Evolutionary conservation across 2,113 vertebrate genomes (phyloP).

Genomic region (Tricholaema leucomelas): DNA sequence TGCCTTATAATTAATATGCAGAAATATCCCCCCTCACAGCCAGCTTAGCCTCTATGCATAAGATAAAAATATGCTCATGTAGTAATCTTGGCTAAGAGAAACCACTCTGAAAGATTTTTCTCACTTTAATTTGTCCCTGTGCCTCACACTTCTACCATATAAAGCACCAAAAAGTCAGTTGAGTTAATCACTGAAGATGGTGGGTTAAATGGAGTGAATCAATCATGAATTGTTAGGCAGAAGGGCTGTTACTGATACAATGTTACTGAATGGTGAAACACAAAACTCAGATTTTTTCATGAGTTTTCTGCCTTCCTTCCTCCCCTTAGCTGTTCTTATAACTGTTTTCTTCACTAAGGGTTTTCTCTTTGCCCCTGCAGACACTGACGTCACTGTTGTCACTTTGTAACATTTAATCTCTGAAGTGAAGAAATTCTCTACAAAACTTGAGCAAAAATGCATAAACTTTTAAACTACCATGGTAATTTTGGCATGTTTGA

Average conservation of each 20-base stretch:
- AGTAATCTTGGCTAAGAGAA: neutral
- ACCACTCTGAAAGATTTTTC: neutral
- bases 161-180: neutral
- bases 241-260: neutral
- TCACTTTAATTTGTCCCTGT: neutral
- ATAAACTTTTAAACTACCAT: neutral
- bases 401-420: neutral
- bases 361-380: neutral
- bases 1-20: conserved; percentile 31
- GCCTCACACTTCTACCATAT: neutral
- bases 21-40: neutral
- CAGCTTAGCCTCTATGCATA: neutral
- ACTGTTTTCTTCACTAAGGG: neutral
- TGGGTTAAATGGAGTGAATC: neutral
- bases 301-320: neutral
- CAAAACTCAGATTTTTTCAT: neutral
- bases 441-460: neutral
- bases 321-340: neutral
- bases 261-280: neutral
- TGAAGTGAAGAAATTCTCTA: neutral
- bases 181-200: neutral
- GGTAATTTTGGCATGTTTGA: neutral
- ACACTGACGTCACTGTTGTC: no score
- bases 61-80: neutral
- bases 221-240: neutral